Base-by-base conservation (phyloP, 2,797 vertebrate species). In the Gephyroberyx darwinii region DNA sequence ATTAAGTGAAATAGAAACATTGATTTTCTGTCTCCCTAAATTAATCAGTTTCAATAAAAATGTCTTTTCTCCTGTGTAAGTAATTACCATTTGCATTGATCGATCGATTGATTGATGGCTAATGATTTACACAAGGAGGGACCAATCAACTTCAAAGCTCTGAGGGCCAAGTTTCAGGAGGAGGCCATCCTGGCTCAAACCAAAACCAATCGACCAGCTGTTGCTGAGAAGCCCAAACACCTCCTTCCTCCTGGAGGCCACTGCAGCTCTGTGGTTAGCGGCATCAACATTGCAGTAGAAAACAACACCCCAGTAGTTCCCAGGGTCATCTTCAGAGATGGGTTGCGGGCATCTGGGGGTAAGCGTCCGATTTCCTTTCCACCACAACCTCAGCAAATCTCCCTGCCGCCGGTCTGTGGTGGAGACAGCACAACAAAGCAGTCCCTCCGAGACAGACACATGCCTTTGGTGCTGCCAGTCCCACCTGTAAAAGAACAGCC, bases 101-200 rank as follows among this genome's bases (percentile, higher is more conserved):
- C 3, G 20, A 20, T 1, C 75, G 2, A 60, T 39, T 74, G 0
- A 26, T 69, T 74, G 0, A 26, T 69, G 12, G 45, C 2, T 22
- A 10, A 8, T 61, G 35, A 13, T 53, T 13, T 8, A 51, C 47
- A 86, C 74, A 60, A 96, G 96, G 94, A 96, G 84, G 88, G 82
- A 31, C 59, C 78, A 53, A 92, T 82, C 74, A 94, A 92, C 78
- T 94, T 98, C 91, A 94, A 92, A 93, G 94, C 96, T 61, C 89
- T 98, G 57, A 90, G 90, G 85, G 96, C 95, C 67, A 98, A 93
- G 89, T 98, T 98, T 88, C 96, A 98, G 70, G 94, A 94, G 8
- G 91, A 93, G n/a, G 78, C 91, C 16, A 62, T 86, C 58, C 30
- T 89, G 57, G 83, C 82, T 50, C 83, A 89, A 54, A 73, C 69